Conservation (phyloP, 1,140 invertebrate species). For the Mya arenaria region DNA sequence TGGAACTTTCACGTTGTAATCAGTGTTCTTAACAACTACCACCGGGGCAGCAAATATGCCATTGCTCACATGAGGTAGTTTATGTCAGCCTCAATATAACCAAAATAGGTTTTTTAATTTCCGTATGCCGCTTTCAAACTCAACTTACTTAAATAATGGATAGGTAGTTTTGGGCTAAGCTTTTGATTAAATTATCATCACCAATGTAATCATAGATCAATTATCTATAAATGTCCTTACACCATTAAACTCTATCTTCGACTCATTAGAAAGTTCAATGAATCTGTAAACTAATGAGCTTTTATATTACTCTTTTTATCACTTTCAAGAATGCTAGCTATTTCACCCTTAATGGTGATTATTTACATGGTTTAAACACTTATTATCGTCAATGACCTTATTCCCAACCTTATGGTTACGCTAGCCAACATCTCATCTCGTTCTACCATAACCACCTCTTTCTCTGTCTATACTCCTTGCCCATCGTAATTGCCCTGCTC, state of each 20-base stretch:
- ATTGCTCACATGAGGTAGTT: neutral
- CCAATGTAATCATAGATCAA: constrained; percentile 3
- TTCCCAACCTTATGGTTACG: neutral
- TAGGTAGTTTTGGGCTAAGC: neutral
- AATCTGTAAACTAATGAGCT: constrained; percentile 1
- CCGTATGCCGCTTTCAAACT: neutral
- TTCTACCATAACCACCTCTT: too few relatives aligned
- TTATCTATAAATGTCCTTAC: neutral
- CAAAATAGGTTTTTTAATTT: neutral
- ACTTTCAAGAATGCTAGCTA: neutral
- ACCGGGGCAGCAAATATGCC: neutral
- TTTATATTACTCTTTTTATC: neutral
- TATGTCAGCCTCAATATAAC: neutral
- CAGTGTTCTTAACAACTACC: neutral
- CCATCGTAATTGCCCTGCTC: neutral
- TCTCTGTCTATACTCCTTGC: neutral
- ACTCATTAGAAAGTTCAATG: constrained; percentile 6
- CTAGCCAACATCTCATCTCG: neutral
- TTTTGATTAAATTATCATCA: neutral
- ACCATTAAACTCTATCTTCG: neutral
- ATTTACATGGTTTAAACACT: neutral
- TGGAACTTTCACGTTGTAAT: neutral
- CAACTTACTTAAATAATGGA: neutral
- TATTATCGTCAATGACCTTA: neutral
- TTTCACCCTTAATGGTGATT: neutral